phyloP scores from a whole-genome alignment of 1,140 invertebrate genomes.

The Cardiocondyla obscurior region DNA sequence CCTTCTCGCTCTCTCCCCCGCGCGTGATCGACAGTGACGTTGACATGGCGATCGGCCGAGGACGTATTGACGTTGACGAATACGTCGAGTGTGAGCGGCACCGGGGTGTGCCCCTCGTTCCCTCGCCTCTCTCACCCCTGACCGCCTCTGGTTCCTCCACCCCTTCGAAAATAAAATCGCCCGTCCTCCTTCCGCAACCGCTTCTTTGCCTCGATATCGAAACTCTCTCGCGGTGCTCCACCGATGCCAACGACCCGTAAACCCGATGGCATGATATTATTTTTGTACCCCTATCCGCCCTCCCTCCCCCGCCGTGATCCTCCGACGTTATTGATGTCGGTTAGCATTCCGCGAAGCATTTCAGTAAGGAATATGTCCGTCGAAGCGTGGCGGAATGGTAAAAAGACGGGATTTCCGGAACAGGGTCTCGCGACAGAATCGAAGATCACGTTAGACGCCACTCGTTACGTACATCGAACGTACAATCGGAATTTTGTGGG shows the following conservation, averaged over 20 bases:
- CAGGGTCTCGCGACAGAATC: constrained; percentile 22
- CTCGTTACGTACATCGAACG: constrained; percentile 24
- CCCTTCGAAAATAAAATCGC: constrained; percentile 31
- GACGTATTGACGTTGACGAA: constrained; percentile 71
- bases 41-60: constrained; percentile 68
- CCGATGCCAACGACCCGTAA: constrained; percentile 57
- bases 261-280: constrained; percentile 71
- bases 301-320: not conserved
- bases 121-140: not conserved
- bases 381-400: constrained; percentile 28
- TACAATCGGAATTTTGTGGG: constrained; percentile 26
- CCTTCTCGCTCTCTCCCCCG: not conserved
- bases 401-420: constrained; percentile 39
- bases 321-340: constrained; percentile 67
- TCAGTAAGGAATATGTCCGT: constrained; percentile 35
- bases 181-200: not conserved
- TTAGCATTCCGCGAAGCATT: constrained; percentile 54
- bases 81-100: constrained; percentile 44
- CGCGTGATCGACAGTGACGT: constrained; percentile 72
- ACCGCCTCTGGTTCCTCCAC: not conserved
- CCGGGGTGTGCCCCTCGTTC: not conserved
- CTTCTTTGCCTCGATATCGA: constrained; percentile 22
- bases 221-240: not conserved
- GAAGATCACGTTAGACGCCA: constrained; percentile 4
- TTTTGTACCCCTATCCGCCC: constrained; percentile 55